These are phyloP conservation scores for Discoglossus pictus DNA, from an alignment of 2,797 vertebrate genomes.

Conservation along the genomic window DNA sequence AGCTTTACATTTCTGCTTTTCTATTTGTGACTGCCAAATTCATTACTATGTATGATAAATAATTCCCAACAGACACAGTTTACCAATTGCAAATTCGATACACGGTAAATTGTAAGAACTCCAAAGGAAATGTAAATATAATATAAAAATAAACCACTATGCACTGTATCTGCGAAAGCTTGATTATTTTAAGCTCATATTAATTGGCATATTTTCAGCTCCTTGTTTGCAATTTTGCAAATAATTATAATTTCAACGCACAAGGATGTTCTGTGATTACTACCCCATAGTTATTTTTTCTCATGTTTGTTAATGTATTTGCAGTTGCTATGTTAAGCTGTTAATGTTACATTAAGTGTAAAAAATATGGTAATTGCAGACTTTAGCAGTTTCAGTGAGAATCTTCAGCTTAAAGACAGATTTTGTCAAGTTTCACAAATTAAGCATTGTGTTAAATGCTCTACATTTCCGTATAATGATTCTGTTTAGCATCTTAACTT, in stretches of 20 bases:
- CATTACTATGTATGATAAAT: not conserved
- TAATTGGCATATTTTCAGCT: conserved; percentile 1
- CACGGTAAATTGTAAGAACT: not conserved
- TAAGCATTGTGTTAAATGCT: conserved; percentile 45
- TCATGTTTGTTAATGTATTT: conserved; percentile 65
- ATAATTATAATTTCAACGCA: not conserved
- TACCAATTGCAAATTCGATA: conserved; percentile 1
- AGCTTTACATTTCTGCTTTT: too few relatives aligned
- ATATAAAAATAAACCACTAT: not conserved
- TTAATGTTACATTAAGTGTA: conserved; percentile 59
- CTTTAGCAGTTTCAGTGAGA: conserved; percentile 60
- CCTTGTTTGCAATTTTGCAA: conserved; percentile 4
- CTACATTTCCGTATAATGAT: conserved; percentile 18
- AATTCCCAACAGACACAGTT: not conserved
- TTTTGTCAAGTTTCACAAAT: conserved; percentile 47
- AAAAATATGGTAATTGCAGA: conserved; percentile 67
- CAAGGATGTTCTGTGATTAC: not conserved
- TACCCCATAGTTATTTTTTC: conserved; percentile 53
- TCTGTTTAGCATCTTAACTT: conserved; percentile 17
- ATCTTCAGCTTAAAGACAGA: conserved; percentile 25
- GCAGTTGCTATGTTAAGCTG: conserved; percentile 62
- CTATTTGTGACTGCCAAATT: too few relatives aligned
- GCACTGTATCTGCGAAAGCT: not conserved
- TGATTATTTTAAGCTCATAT: conserved; percentile 1
- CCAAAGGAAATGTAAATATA: not conserved